Percentiles rank a stretch among this genome's conserved stretches.
phyloP scores from a whole-genome alignment of 2,113 vertebrate genomes.

The Oncorhynchus nerka region DNA sequence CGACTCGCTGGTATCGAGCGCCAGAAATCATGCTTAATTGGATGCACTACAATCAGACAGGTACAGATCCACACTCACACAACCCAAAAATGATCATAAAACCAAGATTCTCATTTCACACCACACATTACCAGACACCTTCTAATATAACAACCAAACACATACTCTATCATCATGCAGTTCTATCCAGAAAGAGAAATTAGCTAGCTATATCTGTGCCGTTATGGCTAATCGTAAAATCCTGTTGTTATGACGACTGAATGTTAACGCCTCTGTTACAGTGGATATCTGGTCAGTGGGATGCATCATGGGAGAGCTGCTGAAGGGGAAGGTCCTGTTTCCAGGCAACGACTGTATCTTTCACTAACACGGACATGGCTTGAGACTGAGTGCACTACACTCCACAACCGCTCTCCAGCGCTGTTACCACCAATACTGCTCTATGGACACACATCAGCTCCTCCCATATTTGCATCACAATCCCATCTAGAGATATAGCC shows the following conservation, averaged over 20 bases:
- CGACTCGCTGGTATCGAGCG: slow-evolving; percentile 95
- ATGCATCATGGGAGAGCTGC: slow-evolving; percentile 96
- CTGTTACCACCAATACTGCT: slow-evolving; percentile 19
- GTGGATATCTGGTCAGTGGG: slow-evolving; percentile 99
- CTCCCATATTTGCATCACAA: slow-evolving; percentile 54
- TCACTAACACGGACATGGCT: slow-evolving; percentile 48
- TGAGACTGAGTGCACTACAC: slow-evolving; percentile 41
- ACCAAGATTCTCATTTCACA: neutral
- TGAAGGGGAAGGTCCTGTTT: slow-evolving; percentile 95
- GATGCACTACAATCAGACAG: slow-evolving; percentile 99
- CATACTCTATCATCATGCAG: neutral
- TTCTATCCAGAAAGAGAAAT: neutral
- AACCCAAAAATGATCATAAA: neutral
- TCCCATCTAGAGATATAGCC: slow-evolving; percentile 14
- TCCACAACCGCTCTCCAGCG: slow-evolving; percentile 5
- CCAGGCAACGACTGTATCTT: slow-evolving; percentile 99
- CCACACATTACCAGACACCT: neutral
- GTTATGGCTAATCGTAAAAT: slow-evolving; percentile 87
- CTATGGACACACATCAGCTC: slow-evolving; percentile 4
- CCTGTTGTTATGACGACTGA: slow-evolving; percentile 75
- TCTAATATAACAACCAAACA: neutral
- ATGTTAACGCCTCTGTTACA: slow-evolving; percentile 86
- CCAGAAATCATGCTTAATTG: slow-evolving; percentile 98
- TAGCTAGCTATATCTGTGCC: neutral
- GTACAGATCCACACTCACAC: slow-evolving; percentile 60